Evolutionary conservation across 2,797 vertebrate species (phyloP).

Genomic region (Sylvia borin): DNA sequence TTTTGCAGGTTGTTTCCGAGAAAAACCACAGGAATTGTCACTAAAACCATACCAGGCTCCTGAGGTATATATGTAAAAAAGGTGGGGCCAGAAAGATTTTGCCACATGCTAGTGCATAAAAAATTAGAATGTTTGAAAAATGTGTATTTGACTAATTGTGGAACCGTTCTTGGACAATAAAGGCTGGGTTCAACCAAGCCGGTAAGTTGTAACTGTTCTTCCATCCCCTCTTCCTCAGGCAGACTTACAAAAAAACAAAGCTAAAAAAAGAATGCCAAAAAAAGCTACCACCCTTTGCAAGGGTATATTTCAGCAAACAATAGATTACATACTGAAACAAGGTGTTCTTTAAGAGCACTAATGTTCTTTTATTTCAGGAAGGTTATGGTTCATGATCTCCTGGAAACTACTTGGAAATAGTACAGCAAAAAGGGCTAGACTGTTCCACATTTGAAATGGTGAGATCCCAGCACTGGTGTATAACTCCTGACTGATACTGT

Average conservation of each 20-base stretch:
- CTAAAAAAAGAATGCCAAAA: too few relatives aligned
- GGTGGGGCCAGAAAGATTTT: background rate
- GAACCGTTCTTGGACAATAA: background rate
- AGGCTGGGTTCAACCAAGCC: background rate
- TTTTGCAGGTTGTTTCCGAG: background rate
- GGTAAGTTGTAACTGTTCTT: too few relatives aligned
- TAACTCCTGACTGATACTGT: background rate
- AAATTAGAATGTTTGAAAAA: background rate
- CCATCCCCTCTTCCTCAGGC: too few relatives aligned
- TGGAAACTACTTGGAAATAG: background rate
- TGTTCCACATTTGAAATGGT: background rate
- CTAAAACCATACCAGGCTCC: background rate
- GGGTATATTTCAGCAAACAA: constrained; percentile 16
- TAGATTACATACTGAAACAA: background rate
- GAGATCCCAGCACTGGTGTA: background rate
- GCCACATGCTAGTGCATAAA: background rate
- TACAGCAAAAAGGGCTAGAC: background rate
- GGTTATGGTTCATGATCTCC: constrained; percentile 8
- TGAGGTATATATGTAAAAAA: background rate
- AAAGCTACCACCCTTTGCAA: background rate
- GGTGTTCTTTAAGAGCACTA: background rate
- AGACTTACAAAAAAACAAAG: too few relatives aligned
- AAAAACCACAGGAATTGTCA: background rate
- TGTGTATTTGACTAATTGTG: background rate
- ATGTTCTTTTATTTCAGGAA: constrained; percentile 22